Conservation (phyloP, 2,113 vertebrate species). For the Zosterops japonicus region DNA sequence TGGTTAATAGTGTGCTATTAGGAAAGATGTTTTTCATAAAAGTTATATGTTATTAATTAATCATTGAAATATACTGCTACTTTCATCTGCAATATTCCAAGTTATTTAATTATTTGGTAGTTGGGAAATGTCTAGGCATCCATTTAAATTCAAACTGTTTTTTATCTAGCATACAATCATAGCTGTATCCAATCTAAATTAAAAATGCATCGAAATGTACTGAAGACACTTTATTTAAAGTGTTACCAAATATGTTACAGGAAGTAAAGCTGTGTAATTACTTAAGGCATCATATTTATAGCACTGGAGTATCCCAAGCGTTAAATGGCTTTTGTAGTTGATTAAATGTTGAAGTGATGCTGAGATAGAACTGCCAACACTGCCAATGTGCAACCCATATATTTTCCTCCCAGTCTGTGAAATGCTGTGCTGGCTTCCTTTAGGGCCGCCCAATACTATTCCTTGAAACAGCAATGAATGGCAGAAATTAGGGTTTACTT, state of each 20-base stretch:
- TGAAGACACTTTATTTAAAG: slow-evolving; percentile 46
- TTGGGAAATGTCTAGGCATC: neutral
- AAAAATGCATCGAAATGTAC: slow-evolving; percentile 27
- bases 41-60: slow-evolving; percentile 25
- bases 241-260: slow-evolving; percentile 60
- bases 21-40: neutral
- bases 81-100: neutral
- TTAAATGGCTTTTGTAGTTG: slow-evolving; percentile 60
- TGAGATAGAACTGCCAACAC: neutral
- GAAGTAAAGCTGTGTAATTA: slow-evolving; percentile 58
- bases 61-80: neutral
- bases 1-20: neutral
- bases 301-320: slow-evolving; percentile 33
- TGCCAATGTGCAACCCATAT: neutral
- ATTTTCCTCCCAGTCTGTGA: neutral
- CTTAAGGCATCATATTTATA: slow-evolving; percentile 61
- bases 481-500: neutral
- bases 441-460: neutral
- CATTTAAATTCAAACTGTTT: slow-evolving; percentile 36
- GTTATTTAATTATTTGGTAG: slow-evolving; percentile 42
- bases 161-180: slow-evolving; percentile 19
- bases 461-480: neutral
- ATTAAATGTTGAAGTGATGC: slow-evolving; percentile 49
- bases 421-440: slow-evolving; percentile 21
- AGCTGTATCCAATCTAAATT: slow-evolving; percentile 35